Evolutionary conservation across 2,888 invertebrate genomes (phyloP), one percentile per base, ranked within the genome.

Genomic region (Drosophila colorata): DNA sequence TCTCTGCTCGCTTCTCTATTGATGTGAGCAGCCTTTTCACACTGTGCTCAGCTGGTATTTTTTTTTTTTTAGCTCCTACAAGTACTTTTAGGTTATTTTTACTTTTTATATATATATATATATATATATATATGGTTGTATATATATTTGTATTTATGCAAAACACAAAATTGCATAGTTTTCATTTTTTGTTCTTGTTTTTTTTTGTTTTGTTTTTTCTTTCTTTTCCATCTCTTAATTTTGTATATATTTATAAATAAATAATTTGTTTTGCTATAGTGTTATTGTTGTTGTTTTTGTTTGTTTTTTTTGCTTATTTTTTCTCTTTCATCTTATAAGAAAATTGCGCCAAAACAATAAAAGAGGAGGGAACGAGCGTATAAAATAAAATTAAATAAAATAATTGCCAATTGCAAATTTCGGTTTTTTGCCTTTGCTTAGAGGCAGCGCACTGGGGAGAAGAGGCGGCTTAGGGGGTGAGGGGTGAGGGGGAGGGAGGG

Each of bases 201-300:
- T 38, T 47, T 33, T n/a, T 37, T 16, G 31, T 58, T 58, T 53
- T 46, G 4, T 69, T 51, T 51, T 31, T 51, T 69, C 47, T 47
- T 61, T 69, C 46, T 59, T 72, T 63, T 47, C 43, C 46, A 44
- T 66, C 37, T 40, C 74, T 66, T 75, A 64, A 69, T 72, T 56
- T 60, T 72, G 56, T 73, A 52, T 74, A 68, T 76, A 65, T 74
- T 49, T 80, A 66, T 73, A 73, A 66, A 64, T 80, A 63, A 78
- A 76, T 83, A 74, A 79, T 81, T 81, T 78, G 66, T 79, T 81
- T 69, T 84, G 73, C 80, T 80, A 84, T 84, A 69, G 69, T 75
- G 78, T 83, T 83, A 74, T 80, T 80, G 66, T 84, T 69, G 56
- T 57, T 60, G 40, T 68, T 38, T 46, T 64, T 40, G 23, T 44